phyloP scores from a whole-genome alignment of 2,888 invertebrate species.

The Aromia moschata region DNA sequence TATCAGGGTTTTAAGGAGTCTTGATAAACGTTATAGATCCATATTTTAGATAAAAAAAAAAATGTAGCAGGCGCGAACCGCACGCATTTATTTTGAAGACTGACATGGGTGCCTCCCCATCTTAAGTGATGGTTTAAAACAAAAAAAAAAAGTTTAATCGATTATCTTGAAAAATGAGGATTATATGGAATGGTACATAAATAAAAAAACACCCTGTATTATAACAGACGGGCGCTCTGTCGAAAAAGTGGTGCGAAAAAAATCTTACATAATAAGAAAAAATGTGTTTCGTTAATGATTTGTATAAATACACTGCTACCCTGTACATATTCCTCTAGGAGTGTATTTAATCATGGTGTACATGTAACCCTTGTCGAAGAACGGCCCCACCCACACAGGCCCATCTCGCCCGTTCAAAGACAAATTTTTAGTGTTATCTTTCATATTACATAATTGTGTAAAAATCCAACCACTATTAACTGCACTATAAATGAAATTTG shows the following conservation, averaged over 20 bases:
- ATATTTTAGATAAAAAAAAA: no score
- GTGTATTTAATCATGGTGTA: conserved; percentile 15
- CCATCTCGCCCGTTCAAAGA: conserved; percentile 1
- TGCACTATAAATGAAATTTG: conserved; percentile 25
- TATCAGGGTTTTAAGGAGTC: no score
- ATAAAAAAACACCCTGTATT: no score
- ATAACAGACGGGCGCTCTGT: conserved; percentile 14
- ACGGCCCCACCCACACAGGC: conserved; percentile 4
- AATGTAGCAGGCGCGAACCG: no score
- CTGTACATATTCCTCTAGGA: conserved; percentile 15
- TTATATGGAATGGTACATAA: no score
- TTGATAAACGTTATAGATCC: no score
- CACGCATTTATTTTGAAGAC: no score
- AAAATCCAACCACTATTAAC: conserved; percentile 19
- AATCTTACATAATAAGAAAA: neutral
- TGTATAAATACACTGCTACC: conserved; percentile 8
- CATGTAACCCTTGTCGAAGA: conserved; percentile 9
- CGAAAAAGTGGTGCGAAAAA: neutral
- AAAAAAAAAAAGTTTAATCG: no score
- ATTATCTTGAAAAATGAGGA: no score
- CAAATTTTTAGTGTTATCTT: conserved; percentile 21
- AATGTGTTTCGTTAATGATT: neutral
- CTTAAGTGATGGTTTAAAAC: no score
- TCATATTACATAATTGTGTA: conserved; percentile 25
- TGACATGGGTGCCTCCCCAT: no score